Percentiles rank a stretch among this genome's conserved stretches.
Conservation (phyloP, 1,140 invertebrate species). For the Drosophila oshimai region DNA sequence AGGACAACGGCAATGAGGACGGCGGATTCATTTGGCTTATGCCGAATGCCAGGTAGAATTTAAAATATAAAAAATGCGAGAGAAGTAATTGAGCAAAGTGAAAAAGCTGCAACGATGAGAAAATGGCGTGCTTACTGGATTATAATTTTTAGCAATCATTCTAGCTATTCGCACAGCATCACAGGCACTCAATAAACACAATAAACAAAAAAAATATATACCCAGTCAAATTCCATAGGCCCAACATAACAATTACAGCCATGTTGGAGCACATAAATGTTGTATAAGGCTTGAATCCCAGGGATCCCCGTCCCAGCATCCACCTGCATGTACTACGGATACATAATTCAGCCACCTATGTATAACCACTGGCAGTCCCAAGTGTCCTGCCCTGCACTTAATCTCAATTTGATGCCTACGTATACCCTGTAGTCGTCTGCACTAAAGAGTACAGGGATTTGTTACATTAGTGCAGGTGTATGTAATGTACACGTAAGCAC, state of each 20-base stretch:
- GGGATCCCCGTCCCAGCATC: not conserved
- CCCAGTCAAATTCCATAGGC: constrained; percentile 30
- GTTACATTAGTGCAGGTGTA: not conserved
- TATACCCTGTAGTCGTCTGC: constrained; percentile 17
- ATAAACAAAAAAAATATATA: constrained; percentile 23
- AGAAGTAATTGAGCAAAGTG: constrained; percentile 1
- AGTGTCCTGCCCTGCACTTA: constrained; percentile 55
- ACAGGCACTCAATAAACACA: constrained; percentile 38
- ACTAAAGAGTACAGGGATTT: constrained; percentile 4
- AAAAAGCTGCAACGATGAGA: not conserved
- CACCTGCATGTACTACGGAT: constrained; percentile 1
- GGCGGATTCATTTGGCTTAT: constrained; percentile 70
- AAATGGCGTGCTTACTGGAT: not conserved
- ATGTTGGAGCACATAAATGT: constrained; percentile 39
- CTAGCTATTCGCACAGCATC: not conserved
- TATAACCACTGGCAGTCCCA: constrained; percentile 33
- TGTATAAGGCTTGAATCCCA: constrained; percentile 22
- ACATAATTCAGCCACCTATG: not conserved
- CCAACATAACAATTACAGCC: constrained; percentile 43
- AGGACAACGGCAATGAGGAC: constrained; percentile 49
- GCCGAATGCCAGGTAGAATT: constrained; percentile 18
- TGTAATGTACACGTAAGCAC: not conserved
- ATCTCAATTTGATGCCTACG: constrained; percentile 69
- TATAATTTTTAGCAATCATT: constrained; percentile 27
- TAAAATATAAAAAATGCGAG: constrained; percentile 16